These are phyloP conservation scores for Proisotoma minuta DNA, from an alignment of 2,888 invertebrate genomes.

Conservation along the genomic window DNA sequence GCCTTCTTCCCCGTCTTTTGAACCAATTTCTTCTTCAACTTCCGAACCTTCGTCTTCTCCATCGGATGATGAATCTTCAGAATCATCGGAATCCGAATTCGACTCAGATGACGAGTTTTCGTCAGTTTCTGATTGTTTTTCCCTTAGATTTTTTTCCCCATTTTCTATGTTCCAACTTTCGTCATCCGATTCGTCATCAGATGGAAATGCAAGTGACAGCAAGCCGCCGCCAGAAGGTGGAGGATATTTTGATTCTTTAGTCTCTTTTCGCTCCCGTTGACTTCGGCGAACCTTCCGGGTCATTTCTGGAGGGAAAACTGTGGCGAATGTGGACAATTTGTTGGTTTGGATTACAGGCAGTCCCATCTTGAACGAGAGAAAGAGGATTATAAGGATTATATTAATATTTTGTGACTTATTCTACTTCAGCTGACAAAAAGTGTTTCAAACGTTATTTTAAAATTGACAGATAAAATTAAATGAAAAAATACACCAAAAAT, in stretches of 20 bases:
- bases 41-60: conserved; percentile 17
- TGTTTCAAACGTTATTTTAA: background rate
- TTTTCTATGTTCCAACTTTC: too few relatives aligned
- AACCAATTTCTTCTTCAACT: background rate
- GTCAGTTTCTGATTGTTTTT: background rate
- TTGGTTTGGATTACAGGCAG: conserved; percentile 37
- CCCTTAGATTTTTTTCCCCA: background rate
- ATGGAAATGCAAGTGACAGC: conserved; percentile 24
- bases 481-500: too few relatives aligned
- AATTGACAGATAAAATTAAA: too few relatives aligned
- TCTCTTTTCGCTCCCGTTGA: background rate
- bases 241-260: background rate
- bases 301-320: background rate
- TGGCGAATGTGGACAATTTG: conserved; percentile 14
- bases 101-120: conserved; percentile 9
- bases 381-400: background rate
- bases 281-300: conserved; percentile 4
- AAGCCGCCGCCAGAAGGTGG: conserved; percentile 21
- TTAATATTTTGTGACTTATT: background rate
- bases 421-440: background rate
- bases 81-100: conserved; percentile 15
- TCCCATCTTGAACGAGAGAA: conserved; percentile 25
- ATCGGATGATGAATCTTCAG: background rate
- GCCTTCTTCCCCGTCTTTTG: background rate
- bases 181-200: conserved; percentile 39